phyloP scores from a whole-genome alignment of 2,113 vertebrate species.

The Syngnathus typhle region DNA sequence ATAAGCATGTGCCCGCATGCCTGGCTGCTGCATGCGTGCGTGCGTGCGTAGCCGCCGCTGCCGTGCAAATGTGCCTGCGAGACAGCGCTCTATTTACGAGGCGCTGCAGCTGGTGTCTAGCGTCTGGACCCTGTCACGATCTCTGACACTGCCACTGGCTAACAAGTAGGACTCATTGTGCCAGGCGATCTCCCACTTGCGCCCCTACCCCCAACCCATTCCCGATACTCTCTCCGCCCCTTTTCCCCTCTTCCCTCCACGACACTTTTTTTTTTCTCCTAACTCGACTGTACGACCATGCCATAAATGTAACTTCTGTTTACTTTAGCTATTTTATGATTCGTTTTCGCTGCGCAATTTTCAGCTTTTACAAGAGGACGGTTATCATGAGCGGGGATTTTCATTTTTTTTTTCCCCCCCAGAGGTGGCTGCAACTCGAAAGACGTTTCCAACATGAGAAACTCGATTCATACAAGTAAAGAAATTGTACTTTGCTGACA shows the following conservation, averaged over 20 bases:
- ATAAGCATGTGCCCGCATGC: constrained; percentile 62
- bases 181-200: constrained; percentile 58
- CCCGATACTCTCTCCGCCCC: constrained; percentile 16
- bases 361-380: not conserved
- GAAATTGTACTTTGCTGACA: not conserved
- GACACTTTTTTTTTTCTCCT: constrained; percentile 14
- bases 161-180: constrained; percentile 74
- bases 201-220: constrained; percentile 21
- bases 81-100: constrained; percentile 77
- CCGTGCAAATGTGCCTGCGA: constrained; percentile 68
- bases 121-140: constrained; percentile 75
- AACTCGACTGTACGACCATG: constrained; percentile 26
- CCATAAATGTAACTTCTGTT: constrained; percentile 29
- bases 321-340: constrained; percentile 11
- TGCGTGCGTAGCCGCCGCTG: constrained; percentile 48
- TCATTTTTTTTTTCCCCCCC: not conserved
- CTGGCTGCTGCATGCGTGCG: constrained; percentile 48
- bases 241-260: constrained; percentile 19
- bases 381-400: not conserved
- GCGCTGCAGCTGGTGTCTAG: constrained; percentile 75
- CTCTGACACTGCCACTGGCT: constrained; percentile 73
- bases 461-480: not conserved
- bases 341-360: not conserved
- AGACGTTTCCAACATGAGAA: not conserved
- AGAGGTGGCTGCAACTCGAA: not conserved